Conservation (phyloP, 2,888 invertebrate genomes). For the Teleogryllus oceanicus region DNA sequence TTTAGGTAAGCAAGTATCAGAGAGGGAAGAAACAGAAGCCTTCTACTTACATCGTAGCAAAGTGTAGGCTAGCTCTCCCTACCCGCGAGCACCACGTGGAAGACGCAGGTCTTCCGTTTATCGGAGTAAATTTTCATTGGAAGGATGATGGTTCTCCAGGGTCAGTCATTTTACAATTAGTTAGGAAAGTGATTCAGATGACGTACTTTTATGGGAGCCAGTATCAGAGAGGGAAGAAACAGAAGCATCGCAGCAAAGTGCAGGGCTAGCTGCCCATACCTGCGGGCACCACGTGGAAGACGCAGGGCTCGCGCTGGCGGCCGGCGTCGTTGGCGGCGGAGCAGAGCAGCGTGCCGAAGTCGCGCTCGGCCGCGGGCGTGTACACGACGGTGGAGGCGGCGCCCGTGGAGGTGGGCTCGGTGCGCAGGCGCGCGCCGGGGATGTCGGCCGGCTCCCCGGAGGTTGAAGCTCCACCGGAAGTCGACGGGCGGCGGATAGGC, state of each 20-base stretch:
- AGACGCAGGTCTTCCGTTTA: too few species aligned
- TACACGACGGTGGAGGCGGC: conserved; percentile 52
- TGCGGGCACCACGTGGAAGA: conserved; percentile 41
- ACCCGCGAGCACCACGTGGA: too few species aligned
- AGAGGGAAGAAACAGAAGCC: too few species aligned
- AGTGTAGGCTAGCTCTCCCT: too few species aligned
- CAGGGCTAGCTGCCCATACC: conserved; percentile 33
- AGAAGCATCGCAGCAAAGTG: background rate
- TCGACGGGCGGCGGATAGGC: conserved; percentile 64
- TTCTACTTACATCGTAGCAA: too few species aligned
- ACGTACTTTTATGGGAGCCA: too few species aligned
- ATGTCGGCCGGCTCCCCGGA: conserved; percentile 78
- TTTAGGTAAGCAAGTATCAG: too few species aligned
- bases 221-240: too few species aligned
- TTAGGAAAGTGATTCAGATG: too few species aligned
- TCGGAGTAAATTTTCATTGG: too few species aligned
- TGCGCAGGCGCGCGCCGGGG: conserved; percentile 63
- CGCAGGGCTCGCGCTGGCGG: conserved; percentile 40
- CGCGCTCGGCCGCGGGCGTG: conserved; percentile 44
- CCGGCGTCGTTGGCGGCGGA: conserved; percentile 40
- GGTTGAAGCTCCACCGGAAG: conserved; percentile 88
- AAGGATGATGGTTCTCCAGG: too few species aligned
- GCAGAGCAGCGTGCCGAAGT: conserved; percentile 40
- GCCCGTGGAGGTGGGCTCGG: conserved; percentile 43
- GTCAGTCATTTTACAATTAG: too few species aligned